Conservation (phyloP, 1,140 invertebrate genomes). For the Neelides sp. region DNA sequence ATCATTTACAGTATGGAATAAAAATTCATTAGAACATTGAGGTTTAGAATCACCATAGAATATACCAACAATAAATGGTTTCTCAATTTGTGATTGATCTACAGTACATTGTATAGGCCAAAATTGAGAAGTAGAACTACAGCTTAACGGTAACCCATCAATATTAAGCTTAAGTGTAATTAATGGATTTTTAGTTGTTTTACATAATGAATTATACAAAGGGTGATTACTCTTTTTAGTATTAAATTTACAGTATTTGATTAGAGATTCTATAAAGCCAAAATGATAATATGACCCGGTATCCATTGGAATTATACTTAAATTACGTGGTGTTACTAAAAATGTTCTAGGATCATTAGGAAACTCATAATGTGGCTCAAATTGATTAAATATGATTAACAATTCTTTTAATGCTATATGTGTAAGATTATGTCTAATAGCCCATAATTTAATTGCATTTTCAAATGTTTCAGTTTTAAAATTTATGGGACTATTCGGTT, state of each 20-base stretch:
- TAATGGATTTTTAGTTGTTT: neutral
- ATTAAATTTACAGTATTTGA: neutral
- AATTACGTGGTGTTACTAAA: neutral
- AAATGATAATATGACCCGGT: neutral
- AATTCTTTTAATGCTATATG: neutral
- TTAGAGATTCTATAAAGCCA: neutral
- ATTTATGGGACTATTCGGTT: neutral
- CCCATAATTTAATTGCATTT: neutral
- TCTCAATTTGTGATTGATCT: constrained; percentile 2
- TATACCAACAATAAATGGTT: constrained; percentile 26
- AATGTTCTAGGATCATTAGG: neutral
- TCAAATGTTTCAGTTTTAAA: neutral
- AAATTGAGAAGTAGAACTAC: constrained; percentile 23
- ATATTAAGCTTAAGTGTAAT: constrained; percentile 25
- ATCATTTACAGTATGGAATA: constrained; percentile 29
- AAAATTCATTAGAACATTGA: constrained; percentile 12
- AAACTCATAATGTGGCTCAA: neutral
- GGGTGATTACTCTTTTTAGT: neutral
- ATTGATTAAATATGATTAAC: neutral
- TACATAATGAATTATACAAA: neutral
- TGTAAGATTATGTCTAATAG: neutral
- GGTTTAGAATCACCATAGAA: constrained; percentile 31
- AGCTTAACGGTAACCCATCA: constrained; percentile 30
- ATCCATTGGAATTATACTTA: neutral
- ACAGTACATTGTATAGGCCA: constrained; percentile 24